Evolutionary conservation across 2,113 vertebrate genomes (phyloP).

Genomic region (Gavia stellata): DNA sequence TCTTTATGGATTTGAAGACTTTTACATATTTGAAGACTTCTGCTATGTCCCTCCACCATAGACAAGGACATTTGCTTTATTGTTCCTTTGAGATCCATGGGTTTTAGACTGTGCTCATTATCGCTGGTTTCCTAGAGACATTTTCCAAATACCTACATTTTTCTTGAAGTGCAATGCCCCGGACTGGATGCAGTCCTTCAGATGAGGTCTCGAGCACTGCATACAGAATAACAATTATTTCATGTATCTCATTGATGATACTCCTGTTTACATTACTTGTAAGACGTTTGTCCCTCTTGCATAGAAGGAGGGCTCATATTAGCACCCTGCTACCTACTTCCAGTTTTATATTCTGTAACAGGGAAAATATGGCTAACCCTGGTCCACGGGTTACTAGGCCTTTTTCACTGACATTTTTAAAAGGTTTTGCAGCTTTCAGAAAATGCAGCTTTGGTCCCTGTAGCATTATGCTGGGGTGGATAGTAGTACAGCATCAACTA

Average conservation of each 20-base stretch:
- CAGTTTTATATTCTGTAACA: background rate
- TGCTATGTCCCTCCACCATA: background rate
- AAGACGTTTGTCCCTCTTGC: background rate
- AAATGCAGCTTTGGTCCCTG: background rate
- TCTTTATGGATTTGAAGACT: background rate
- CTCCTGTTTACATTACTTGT: background rate
- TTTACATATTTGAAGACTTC: background rate
- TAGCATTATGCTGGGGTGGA: background rate
- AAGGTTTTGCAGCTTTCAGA: background rate
- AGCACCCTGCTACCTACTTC: background rate
- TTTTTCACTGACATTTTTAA: background rate
- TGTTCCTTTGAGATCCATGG: background rate
- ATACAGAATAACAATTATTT: background rate
- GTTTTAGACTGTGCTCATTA: background rate
- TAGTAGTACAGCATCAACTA: background rate
- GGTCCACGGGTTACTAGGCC: background rate
- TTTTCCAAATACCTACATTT: background rate
- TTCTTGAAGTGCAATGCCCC: background rate
- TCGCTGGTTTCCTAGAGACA: background rate
- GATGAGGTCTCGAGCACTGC: background rate
- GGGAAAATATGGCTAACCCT: background rate
- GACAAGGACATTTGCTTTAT: background rate
- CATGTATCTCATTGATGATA: background rate
- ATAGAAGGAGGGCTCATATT: background rate
- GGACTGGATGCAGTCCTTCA: background rate